phyloP scores from a whole-genome alignment of 2,113 vertebrate genomes.

The Psittacus erithacus region DNA sequence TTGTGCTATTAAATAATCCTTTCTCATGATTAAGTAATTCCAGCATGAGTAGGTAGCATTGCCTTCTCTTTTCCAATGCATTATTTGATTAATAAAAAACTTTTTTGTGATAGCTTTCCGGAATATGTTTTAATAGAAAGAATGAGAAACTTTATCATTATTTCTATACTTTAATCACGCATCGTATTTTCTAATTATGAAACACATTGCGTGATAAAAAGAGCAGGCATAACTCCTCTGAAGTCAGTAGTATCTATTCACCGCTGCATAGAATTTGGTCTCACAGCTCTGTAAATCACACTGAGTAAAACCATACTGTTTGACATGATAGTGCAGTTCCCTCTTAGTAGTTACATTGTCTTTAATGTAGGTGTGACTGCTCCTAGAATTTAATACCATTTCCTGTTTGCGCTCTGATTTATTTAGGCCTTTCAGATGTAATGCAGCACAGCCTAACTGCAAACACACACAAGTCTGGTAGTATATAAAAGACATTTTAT shows the following conservation, averaged over 20 bases:
- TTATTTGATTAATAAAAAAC: not conserved
- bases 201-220: not conserved
- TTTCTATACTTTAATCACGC: not conserved
- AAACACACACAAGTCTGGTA: not conserved
- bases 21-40: not conserved
- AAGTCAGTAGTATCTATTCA: not conserved
- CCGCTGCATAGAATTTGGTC: not conserved
- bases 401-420: not conserved
- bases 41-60: not conserved
- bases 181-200: not conserved
- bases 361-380: not conserved
- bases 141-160: not conserved
- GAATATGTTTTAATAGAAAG: not conserved
- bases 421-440: not conserved
- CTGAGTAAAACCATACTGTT: not conserved
- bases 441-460: not conserved
- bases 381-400: not conserved
- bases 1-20: not conserved
- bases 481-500: slow-evolving; percentile 42
- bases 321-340: not conserved
- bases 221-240: not conserved
- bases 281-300: not conserved
- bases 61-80: not conserved
- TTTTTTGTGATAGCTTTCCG: not conserved
- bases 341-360: not conserved